These are phyloP conservation scores for Pyrrhia umbra DNA, from an alignment of 2,888 invertebrate genomes.

Conservation along the genomic window DNA sequence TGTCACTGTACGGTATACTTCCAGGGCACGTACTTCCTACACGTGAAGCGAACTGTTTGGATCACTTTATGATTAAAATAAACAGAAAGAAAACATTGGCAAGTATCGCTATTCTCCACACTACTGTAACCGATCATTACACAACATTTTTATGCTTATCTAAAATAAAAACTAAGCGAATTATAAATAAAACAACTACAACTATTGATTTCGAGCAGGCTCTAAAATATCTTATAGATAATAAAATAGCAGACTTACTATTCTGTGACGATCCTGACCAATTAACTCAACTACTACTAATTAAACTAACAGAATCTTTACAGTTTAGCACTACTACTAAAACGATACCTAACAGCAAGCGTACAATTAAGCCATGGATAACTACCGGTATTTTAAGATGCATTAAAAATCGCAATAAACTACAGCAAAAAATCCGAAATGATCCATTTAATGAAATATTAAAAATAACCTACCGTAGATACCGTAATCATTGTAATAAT, in stretches of 20 bases:
- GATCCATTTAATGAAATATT: constrained; percentile 2
- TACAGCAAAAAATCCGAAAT: constrained; percentile 2
- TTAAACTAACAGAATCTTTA: not conserved
- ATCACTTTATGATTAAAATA: constrained; percentile 20
- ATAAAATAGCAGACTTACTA: constrained; percentile 4
- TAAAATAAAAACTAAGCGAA: constrained; percentile 5
- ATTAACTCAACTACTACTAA: not conserved
- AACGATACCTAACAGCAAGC: constrained; percentile 15
- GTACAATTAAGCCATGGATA: constrained; percentile 3
- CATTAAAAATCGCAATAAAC: constrained; percentile 16
- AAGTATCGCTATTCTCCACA: constrained; percentile 12
- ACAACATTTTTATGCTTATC: constrained; percentile 6
- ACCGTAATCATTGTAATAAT: constrained; percentile 5
- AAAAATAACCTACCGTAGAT: constrained; percentile 2
- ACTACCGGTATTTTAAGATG: not conserved
- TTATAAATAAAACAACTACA: constrained; percentile 3
- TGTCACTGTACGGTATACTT: constrained; percentile 17
- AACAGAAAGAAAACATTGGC: constrained; percentile 3
- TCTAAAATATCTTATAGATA: constrained; percentile 1
- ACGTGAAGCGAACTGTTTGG: constrained; percentile 6
- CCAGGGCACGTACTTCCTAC: constrained; percentile 24
- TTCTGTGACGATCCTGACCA: constrained; percentile 18
- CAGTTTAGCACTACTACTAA: not conserved
- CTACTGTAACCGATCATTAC: constrained; percentile 16
- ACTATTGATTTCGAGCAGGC: constrained; percentile 13